phyloP scores from a whole-genome alignment of 2,113 vertebrate genomes.

The Bothrops jararaca region DNA sequence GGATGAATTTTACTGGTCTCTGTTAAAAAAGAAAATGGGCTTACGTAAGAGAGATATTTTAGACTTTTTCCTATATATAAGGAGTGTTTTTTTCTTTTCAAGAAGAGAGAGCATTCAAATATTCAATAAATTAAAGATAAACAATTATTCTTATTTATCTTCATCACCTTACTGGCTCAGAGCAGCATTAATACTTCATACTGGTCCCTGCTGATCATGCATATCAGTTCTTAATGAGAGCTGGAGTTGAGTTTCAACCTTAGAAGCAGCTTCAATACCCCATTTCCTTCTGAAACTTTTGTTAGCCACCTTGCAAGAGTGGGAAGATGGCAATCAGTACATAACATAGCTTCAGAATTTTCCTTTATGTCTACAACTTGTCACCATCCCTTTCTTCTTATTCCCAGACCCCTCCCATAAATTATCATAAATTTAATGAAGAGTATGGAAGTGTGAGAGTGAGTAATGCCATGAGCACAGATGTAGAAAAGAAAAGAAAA shows the following conservation, averaged over 20 bases:
- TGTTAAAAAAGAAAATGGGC: background rate
- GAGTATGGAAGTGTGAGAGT: slow-evolving; percentile 17
- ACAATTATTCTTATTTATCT: background rate
- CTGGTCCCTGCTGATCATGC: background rate
- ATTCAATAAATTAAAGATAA: background rate
- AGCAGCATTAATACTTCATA: background rate
- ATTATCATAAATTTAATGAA: slow-evolving; percentile 10
- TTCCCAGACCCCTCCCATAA: background rate
- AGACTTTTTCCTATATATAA: background rate
- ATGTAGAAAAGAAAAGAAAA: slow-evolving; percentile 32
- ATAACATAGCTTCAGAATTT: background rate
- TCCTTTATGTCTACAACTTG: background rate
- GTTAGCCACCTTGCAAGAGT: background rate
- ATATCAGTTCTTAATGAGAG: background rate
- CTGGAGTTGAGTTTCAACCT: background rate
- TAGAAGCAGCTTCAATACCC: background rate
- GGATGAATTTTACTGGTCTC: background rate
- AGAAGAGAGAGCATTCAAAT: background rate
- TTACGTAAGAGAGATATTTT: background rate
- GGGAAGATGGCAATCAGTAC: background rate
- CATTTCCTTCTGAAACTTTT: background rate
- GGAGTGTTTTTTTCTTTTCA: background rate
- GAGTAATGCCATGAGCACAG: slow-evolving; percentile 36
- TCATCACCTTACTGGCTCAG: background rate
- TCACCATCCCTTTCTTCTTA: background rate